phyloP scores from a whole-genome alignment of 1,140 invertebrate genomes.

The Heliconius eleuchia region DNA sequence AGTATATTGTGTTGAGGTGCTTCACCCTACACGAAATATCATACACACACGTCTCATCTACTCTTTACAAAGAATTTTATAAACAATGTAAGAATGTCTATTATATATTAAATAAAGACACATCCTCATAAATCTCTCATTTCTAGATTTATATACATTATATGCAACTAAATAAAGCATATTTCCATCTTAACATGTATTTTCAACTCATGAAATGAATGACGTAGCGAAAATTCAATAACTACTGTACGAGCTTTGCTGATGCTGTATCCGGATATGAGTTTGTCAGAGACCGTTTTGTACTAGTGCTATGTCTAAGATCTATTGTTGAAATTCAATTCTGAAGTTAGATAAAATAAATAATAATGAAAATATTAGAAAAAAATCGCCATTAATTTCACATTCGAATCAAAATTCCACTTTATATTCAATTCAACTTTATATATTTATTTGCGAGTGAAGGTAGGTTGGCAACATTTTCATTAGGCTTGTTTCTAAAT shows the following conservation, averaged over 20 bases:
- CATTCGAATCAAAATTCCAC: not conserved
- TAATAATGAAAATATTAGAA: too few relatives aligned
- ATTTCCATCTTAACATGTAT: not conserved
- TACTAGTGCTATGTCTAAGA: not conserved
- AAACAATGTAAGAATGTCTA: too few relatives aligned
- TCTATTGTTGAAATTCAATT: not conserved
- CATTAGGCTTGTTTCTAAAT: not conserved
- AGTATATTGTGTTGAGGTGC: too few relatives aligned
- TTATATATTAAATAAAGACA: too few relatives aligned
- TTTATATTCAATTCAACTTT: too few relatives aligned
- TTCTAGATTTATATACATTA: not conserved
- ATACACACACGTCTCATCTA: too few relatives aligned
- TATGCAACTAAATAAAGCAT: not conserved
- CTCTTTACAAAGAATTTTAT: too few relatives aligned
- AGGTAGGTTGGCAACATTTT: not conserved
- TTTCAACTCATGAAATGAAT: slow-evolving; percentile 6
- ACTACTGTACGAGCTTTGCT: not conserved
- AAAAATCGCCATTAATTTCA: too few relatives aligned
- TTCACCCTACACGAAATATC: too few relatives aligned
- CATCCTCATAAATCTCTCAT: not conserved
- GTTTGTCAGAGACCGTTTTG: slow-evolving; percentile 9
- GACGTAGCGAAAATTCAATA: slow-evolving; percentile 6
- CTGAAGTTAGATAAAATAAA: not conserved
- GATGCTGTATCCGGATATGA: slow-evolving; percentile 9
- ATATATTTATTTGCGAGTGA: not conserved